Base-by-base conservation (phyloP, 2,888 invertebrate genomes). In the Drosophila mercatorum region DNA sequence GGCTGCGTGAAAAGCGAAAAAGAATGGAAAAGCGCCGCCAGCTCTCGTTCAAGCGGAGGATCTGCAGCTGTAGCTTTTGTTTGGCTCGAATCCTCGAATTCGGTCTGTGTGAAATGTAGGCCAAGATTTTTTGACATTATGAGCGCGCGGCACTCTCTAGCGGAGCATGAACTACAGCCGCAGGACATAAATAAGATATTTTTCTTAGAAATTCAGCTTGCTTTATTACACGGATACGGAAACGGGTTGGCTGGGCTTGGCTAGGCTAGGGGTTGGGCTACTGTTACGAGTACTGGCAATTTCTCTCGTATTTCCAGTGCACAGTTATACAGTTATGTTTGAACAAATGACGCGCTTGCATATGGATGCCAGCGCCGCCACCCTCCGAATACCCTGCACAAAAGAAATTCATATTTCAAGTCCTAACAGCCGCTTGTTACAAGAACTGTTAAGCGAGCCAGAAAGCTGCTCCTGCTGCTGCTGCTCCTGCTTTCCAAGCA, bases 141-240 rank as follows among this genome's bases (percentile, higher is more conserved):
- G 68, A 65, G 67, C 65, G 68, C 81, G 72, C 73, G 61, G 57
- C 80, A 62, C 73, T 73, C 65, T 57, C 65, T 56, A 55, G 61
- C 78, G 66, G 63, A 70, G 82, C 84, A 78, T 83, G 81, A 81
- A 77, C 83, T 77, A 88, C 73, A 79, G 89, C 86, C 85, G 79
- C 89, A 89, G 89, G 86, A 82, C 82, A 87, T 87, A 87, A 89
- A 89, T 87, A 89, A 84, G 82, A 84, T 78, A 84, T 80, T 89
- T 83, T 89, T 75, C 80, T 76, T 81, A 82, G 74, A 80, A 80
- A 80, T 79, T 77, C 66, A 52, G 62, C 59, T 52, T 44, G 56
- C 59, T 63, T 76, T 75, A 75, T 75, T 66, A 66, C 65, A 65
- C 43, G 57, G 57, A 51, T 58, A 51, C 64, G 58, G 55, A 61